A percentile compares a stretch with the other conserved stretches of the same genome.
Conservation (phyloP, 2,888 invertebrate genomes). For the Synergus gifuensis region DNA sequence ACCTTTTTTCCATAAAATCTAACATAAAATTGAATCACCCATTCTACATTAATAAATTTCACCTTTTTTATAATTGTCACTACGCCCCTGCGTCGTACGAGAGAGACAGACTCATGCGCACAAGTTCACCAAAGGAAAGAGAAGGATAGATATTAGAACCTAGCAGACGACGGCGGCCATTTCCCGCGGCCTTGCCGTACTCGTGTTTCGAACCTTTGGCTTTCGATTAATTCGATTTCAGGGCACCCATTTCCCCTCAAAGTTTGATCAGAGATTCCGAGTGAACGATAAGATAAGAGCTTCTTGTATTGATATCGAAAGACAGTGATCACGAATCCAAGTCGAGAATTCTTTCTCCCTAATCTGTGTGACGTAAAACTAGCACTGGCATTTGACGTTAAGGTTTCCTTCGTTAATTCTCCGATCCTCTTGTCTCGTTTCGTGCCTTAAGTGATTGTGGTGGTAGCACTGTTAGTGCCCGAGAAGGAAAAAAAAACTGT, state of each 20-base stretch:
- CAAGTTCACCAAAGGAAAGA: background rate
- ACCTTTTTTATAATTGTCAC: background rate
- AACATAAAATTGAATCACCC: background rate
- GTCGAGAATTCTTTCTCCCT: background rate
- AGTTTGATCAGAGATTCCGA: background rate
- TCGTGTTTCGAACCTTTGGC: slow-evolving; percentile 18
- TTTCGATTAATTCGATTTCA: slow-evolving; percentile 25
- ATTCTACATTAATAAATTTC: background rate
- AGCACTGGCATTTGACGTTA: slow-evolving; percentile 22
- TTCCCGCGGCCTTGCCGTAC: slow-evolving; percentile 44
- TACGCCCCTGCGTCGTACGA: background rate
- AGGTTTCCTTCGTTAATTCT: slow-evolving; percentile 32
- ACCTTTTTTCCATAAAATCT: too few species aligned
- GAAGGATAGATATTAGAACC: background rate
- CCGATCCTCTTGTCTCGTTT: background rate
- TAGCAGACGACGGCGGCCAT: slow-evolving; percentile 54
- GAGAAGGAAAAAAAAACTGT: slow-evolving; percentile 30
- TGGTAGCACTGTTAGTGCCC: slow-evolving; percentile 39
- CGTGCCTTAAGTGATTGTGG: slow-evolving; percentile 39
- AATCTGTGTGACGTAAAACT: slow-evolving; percentile 11
- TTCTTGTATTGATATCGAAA: background rate
- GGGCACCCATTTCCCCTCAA: background rate
- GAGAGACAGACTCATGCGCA: background rate
- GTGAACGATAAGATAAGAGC: slow-evolving; percentile 10
- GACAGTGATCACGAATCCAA: background rate